Evolutionary conservation across 2,888 invertebrate species (phyloP).

Genomic region (Linnaemya tessellans): DNA sequence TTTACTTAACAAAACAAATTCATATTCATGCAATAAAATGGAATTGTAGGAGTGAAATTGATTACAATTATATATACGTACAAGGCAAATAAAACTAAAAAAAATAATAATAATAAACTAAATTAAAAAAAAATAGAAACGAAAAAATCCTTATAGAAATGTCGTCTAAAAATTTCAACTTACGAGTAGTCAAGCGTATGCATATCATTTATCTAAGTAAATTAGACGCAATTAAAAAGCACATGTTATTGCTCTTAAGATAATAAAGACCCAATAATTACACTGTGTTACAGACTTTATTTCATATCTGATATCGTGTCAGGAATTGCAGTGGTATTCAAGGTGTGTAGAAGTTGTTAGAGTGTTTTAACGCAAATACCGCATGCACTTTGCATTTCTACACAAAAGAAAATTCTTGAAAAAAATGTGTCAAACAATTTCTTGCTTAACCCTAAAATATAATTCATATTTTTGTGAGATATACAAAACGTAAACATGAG

Average conservation of each 20-base stretch:
- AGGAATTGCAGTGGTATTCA: too few species aligned
- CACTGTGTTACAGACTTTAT: neutral
- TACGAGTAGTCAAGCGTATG: neutral
- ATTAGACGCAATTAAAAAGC: slow-evolving; percentile 19
- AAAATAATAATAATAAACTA: slow-evolving; percentile 27
- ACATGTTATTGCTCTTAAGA: slow-evolving; percentile 42
- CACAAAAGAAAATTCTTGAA: neutral
- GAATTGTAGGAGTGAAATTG: slow-evolving; percentile 16
- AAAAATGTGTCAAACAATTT: too few species aligned
- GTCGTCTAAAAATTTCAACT: neutral
- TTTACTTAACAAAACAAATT: slow-evolving; percentile 25
- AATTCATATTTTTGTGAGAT: too few species aligned
- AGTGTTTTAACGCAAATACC: too few species aligned
- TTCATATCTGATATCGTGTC: neutral
- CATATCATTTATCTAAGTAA: neutral
- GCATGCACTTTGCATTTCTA: neutral
- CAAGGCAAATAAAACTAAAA: neutral
- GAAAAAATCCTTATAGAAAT: slow-evolving; percentile 59
- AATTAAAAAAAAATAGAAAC: slow-evolving; percentile 18
- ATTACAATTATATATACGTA: neutral
- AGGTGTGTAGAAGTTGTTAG: too few species aligned
- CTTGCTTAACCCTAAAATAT: too few species aligned
- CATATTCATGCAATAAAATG: neutral
- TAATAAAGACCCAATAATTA: slow-evolving; percentile 36
- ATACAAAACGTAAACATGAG: too few species aligned